phyloP scores from a whole-genome alignment of 2,797 vertebrate genomes.

The Ceryle rudis region DNA sequence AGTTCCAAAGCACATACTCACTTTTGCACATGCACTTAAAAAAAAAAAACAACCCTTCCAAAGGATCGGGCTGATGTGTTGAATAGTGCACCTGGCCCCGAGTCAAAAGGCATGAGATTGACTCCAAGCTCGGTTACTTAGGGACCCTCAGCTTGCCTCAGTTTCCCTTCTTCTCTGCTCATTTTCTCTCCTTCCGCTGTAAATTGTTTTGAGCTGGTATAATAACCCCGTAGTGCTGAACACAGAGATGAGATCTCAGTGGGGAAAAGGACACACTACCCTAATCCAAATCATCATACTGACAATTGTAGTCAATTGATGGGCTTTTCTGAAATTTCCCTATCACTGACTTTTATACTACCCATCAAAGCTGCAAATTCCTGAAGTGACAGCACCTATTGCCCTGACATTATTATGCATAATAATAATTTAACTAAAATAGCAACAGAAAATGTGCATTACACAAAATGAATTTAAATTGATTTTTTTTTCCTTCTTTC shows the following conservation, averaged over 20 bases:
- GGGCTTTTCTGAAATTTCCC: conserved; percentile 26
- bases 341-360: conserved; percentile 30
- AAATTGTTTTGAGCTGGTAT: background rate
- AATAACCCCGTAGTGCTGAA: too few relatives aligned
- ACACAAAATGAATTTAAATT: conserved; percentile 72
- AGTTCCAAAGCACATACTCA: background rate
- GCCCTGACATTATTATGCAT: conserved; percentile 55
- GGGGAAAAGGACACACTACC: background rate
- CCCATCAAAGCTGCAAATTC: conserved; percentile 26
- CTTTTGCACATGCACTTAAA: conserved; percentile 4
- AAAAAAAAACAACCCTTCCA: background rate
- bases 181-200: background rate
- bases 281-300: background rate
- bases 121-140: background rate
- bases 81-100: background rate
- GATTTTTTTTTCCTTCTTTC: conserved; percentile 43
- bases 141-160: background rate
- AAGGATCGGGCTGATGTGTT: background rate
- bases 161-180: background rate
- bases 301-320: background rate
- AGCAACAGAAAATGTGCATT: conserved; percentile 56
- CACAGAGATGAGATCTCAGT: background rate
- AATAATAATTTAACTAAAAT: conserved; percentile 72
- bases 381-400: conserved; percentile 61
- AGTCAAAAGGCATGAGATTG: background rate